Percentiles rank a stretch among this genome's conserved stretches.
Evolutionary conservation across 2,113 vertebrate genomes (phyloP).

Genomic region (Vidua macroura): DNA sequence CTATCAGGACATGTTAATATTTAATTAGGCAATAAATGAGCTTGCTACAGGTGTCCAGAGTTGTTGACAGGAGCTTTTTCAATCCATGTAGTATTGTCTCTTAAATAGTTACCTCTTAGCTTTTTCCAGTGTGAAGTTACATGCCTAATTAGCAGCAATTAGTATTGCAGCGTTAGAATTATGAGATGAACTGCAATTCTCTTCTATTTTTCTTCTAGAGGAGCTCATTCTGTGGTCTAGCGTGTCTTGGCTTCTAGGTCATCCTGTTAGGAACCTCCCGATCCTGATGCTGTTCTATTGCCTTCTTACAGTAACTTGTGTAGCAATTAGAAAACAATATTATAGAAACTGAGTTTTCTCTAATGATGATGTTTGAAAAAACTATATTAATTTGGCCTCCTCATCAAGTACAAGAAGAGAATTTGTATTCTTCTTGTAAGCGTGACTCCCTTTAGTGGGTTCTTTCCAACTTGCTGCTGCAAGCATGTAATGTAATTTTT

Average conservation of each 20-base stretch:
- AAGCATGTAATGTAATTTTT: neutral
- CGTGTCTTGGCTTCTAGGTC: neutral
- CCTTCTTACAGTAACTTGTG: neutral
- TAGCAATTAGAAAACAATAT: neutral
- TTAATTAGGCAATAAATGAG: constrained; percentile 58
- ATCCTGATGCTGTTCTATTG: neutral
- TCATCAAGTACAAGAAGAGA: neutral
- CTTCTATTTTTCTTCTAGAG: neutral
- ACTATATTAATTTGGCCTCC: neutral
- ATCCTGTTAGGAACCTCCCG: neutral
- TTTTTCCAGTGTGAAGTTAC: constrained; percentile 1
- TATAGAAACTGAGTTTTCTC: neutral
- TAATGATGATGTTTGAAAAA: neutral
- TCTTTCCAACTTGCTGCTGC: neutral
- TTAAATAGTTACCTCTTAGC: constrained; percentile 28
- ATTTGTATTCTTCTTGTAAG: neutral
- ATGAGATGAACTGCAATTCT: neutral
- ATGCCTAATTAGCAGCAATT: constrained; percentile 17
- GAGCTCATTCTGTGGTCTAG: neutral
- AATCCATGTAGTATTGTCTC: constrained; percentile 16
- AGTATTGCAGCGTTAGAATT: neutral
- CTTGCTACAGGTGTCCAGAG: constrained; percentile 37
- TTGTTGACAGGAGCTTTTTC: constrained; percentile 46
- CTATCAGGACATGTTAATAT: constrained; percentile 67
- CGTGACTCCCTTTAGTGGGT: neutral